A percentile compares a stretch with the other conserved stretches of the same genome.
These are phyloP conservation scores for Stichodactyla helianthus DNA, from an alignment of 64 coral and sea anemone species.

Conservation along the genomic window DNA sequence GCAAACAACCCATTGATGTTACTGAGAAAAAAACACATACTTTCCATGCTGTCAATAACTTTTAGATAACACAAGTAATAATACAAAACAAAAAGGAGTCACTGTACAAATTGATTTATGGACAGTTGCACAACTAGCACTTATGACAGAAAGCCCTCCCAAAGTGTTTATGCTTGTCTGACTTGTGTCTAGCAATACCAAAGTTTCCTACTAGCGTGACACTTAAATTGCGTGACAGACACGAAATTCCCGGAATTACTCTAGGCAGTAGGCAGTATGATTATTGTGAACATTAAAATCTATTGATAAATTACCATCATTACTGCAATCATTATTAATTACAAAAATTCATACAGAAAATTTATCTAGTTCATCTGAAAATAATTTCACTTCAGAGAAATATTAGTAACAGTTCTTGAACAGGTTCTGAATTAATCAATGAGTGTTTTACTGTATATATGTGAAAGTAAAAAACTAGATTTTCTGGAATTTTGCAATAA, in stretches of 20 bases:
- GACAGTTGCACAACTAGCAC: too few relatives aligned
- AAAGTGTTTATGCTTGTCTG: too few relatives aligned
- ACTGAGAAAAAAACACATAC: too few relatives aligned
- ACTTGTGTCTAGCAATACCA: neutral
- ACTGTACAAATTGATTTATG: too few relatives aligned
- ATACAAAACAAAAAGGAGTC: too few relatives aligned
- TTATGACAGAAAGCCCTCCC: too few relatives aligned
- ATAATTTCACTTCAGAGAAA: neutral
- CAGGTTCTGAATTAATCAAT: neutral
- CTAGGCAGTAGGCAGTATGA: neutral
- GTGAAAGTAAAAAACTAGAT: too few relatives aligned
- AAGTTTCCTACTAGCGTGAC: neutral
- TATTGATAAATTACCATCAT: neutral
- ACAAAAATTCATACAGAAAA: neutral
- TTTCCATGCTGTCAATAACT: too few relatives aligned
- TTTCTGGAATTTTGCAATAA: too few relatives aligned
- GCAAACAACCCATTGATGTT: too few relatives aligned
- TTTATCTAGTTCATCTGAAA: neutral
- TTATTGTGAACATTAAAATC: neutral
- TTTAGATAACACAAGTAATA: too few relatives aligned
- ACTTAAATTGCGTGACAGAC: neutral
- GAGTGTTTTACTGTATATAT: too few relatives aligned
- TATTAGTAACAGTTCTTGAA: neutral
- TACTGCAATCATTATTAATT: neutral
- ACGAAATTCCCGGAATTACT: neutral